Percentiles rank a stretch among this genome's conserved stretches.
These are phyloP conservation scores for Parasteatoda tepidariorum DNA, from an alignment of 1,140 invertebrate genomes.

Conservation along the genomic window DNA sequence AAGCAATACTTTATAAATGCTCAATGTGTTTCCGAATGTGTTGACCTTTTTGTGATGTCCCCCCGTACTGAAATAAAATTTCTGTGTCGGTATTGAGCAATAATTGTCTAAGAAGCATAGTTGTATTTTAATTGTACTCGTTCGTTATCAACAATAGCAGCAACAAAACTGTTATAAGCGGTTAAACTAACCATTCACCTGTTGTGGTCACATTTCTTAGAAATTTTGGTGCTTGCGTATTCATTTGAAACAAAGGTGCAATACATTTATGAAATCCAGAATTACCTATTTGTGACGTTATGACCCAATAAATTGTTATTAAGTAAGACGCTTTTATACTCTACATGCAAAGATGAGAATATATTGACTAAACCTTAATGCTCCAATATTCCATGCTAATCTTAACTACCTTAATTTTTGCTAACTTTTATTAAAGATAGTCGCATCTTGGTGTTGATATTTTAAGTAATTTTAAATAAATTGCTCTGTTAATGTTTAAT, in stretches of 20 bases:
- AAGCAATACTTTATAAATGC: neutral
- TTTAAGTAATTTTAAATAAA: neutral
- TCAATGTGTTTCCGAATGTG: neutral
- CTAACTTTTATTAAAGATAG: too few species aligned
- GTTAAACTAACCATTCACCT: neutral
- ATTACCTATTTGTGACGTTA: constrained; percentile 55
- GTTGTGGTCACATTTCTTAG: constrained; percentile 39
- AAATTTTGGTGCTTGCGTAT: constrained; percentile 55
- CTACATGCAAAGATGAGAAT: neutral
- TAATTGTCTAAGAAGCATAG: neutral
- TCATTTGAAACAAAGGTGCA: constrained; percentile 57
- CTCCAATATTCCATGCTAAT: neutral
- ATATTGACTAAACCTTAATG: neutral
- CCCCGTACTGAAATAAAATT: neutral
- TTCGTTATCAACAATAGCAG: neutral
- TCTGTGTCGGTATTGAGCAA: neutral
- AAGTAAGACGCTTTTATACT: constrained; percentile 52
- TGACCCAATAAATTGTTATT: constrained; percentile 53
- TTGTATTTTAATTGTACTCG: neutral
- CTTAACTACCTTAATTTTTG: too few species aligned
- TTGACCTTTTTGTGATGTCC: neutral
- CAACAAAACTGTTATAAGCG: neutral
- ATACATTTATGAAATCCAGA: constrained; percentile 53
- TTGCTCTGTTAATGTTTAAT: neutral
- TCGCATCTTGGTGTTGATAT: too few species aligned